Evolutionary conservation across 2,888 invertebrate species (phyloP), one percentile per base, ranked within the genome.

Genomic region (Lasiommata megera): DNA sequence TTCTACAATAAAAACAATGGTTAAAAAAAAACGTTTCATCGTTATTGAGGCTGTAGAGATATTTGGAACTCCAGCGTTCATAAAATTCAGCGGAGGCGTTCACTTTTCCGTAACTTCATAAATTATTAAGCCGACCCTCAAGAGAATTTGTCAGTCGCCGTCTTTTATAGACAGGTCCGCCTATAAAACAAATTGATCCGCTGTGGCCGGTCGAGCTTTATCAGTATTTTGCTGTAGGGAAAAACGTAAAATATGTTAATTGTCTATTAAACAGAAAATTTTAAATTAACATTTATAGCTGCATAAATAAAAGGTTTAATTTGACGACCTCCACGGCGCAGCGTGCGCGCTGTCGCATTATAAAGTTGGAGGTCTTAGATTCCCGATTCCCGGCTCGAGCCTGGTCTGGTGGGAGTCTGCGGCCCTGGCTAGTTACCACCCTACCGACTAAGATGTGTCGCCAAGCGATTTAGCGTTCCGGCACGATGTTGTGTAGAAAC

Each of bases 101-200:
- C 56, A 68, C 65, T 70, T 71, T 69, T 68, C 67, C 71, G 68
- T 68, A 69, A 73, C 69, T 74, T 76, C 74, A 71, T 79, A 79
- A 77, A 78, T 79, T 76, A 77, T 74, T 77, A 74, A 76, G 72
- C 67, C 66, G 67, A 65, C 61, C 67, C 79, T 74, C 77, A 48
- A 62, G 78, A 74, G 78, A 73, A 71, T 78, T 77, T 72, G 73
- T 73, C 77, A 76, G 75, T 74, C 74, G 71, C 76, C 73, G 76
- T 78, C 77, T 81, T 79, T 79, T 79, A 79, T 78, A 77, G 76
- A 76, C 76, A 74, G 74, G 73, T 67, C 73, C 76, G 77, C 72
- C 77, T 77, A 74, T 78, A 75, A 77, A 80, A 78, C 73, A 74
- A 82, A 82, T 80, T 79, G 79, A 73, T 74, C 81, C 77, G 65